A percentile compares a stretch with the other conserved stretches of the same genome.
Evolutionary conservation across 2,888 invertebrate species (phyloP).

Genomic region (Seladonia tumulorum): DNA sequence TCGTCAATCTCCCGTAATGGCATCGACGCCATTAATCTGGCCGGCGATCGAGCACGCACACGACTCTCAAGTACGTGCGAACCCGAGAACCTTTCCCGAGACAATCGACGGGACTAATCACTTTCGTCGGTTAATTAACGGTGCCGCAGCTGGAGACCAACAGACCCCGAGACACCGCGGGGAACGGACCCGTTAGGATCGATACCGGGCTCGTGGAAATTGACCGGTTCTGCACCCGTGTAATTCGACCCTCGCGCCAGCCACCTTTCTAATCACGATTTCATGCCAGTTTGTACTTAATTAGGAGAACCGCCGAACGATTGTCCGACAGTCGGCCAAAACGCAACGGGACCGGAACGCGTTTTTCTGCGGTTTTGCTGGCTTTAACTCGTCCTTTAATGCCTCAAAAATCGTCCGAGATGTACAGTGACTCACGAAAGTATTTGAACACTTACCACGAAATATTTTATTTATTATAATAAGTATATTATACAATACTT

Average conservation of each 20-base stretch:
- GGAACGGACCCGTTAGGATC: constrained; percentile 5
- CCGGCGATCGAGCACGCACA: constrained; percentile 1
- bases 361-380: background rate
- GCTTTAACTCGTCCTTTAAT: too few relatives aligned
- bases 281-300: background rate
- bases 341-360: background rate
- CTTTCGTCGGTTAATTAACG: constrained; percentile 55
- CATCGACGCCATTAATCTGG: constrained; percentile 40
- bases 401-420: too few relatives aligned
- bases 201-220: constrained; percentile 28
- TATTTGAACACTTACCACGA: too few relatives aligned
- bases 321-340: background rate
- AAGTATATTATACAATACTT: too few relatives aligned
- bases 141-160: constrained; percentile 28
- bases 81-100: constrained; percentile 8
- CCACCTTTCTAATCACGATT: background rate
- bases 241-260: background rate
- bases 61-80: background rate
- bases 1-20: constrained; percentile 51
- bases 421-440: too few relatives aligned
- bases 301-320: background rate
- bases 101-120: constrained; percentile 45
- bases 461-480: too few relatives aligned
- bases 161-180: background rate
- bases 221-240: background rate